These are phyloP conservation scores for Rhizoglyphus robini DNA, from an alignment of 1,140 invertebrate species.

Conservation along the genomic window DNA sequence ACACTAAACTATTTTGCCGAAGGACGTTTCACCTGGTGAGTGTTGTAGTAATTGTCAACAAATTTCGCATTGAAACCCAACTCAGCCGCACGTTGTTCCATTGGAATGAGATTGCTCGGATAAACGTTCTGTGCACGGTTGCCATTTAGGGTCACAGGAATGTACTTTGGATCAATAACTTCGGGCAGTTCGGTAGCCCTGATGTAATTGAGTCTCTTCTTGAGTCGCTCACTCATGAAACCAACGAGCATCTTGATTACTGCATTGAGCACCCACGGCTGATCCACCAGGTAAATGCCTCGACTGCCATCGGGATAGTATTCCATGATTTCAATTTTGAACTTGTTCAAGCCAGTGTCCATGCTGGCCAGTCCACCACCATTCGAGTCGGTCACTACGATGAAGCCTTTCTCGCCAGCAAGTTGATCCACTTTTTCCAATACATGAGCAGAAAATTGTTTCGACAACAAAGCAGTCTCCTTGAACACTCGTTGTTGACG, in stretches of 20 bases:
- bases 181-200: not conserved
- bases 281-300: constrained; percentile 4
- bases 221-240: not conserved
- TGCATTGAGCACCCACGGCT: not conserved
- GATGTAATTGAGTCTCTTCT: not conserved
- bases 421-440: not conserved
- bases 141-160: not conserved
- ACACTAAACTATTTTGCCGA: no score
- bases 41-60: not conserved
- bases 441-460: not conserved
- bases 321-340: not conserved
- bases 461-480: not conserved
- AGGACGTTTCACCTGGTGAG: no score
- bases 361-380: constrained; percentile 2
- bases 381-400: not conserved
- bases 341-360: not conserved
- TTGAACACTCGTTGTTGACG: constrained; percentile 1
- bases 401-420: not conserved
- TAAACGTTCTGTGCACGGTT: not conserved
- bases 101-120: not conserved
- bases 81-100: not conserved
- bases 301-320: not conserved
- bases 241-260: constrained; percentile 4
- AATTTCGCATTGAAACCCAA: constrained; percentile 2
- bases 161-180: not conserved